Percentiles rank a stretch among this genome's conserved stretches.
These are phyloP conservation scores for Lagorchestes hirsutus DNA, from an alignment of 2,797 vertebrate genomes.

Conservation along the genomic window DNA sequence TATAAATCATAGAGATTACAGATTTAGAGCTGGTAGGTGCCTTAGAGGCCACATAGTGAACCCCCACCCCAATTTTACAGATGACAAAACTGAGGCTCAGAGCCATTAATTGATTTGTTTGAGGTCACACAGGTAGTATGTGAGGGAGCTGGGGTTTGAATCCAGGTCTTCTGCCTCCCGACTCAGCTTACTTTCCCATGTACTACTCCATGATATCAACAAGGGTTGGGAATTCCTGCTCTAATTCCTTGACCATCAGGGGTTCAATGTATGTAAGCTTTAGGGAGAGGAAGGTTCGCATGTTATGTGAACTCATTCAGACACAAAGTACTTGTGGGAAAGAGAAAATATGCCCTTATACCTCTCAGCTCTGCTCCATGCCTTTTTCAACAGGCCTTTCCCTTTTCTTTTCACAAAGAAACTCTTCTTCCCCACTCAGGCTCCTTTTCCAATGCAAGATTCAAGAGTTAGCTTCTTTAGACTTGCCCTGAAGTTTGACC, in stretches of 20 bases:
- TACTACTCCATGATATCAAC: neutral
- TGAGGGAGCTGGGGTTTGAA: neutral
- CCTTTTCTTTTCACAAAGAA: conserved; percentile 9
- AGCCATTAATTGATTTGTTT: neutral
- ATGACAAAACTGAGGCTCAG: neutral
- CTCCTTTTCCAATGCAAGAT: neutral
- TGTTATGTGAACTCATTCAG: neutral
- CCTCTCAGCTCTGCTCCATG: neutral
- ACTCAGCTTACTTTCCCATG: neutral
- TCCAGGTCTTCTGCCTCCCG: neutral
- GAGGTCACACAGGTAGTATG: neutral
- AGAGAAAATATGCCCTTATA: neutral
- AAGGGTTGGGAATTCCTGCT: neutral
- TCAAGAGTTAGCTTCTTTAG: neutral
- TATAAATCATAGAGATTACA: no score
- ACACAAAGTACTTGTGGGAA: neutral
- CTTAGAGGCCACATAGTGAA: neutral
- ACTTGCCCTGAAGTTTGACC: neutral
- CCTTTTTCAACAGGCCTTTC: conserved; percentile 32
- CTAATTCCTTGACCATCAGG: neutral
- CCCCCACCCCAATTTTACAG: neutral
- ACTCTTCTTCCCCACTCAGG: neutral
- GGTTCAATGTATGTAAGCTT: neutral
- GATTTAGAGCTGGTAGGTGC: neutral
- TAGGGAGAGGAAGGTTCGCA: conserved; percentile 4